These are phyloP conservation scores for Trachymyrmex cornetzi DNA, from an alignment of 1,140 invertebrate genomes.

Conservation along the genomic window DNA sequence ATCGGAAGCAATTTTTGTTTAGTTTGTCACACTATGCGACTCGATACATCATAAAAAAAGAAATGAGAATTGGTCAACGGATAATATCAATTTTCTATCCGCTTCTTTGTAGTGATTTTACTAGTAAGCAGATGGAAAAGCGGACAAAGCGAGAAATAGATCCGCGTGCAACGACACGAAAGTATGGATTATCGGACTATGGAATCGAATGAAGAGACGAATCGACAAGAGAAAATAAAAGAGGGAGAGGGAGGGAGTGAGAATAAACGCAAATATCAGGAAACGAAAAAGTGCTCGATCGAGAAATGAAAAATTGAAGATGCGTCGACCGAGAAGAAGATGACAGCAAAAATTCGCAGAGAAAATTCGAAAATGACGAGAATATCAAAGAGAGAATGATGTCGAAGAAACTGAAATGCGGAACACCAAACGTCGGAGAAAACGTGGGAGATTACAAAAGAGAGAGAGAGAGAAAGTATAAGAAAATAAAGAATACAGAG, in stretches of 20 bases:
- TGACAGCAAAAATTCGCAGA: conserved; percentile 38
- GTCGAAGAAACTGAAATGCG: conserved; percentile 34
- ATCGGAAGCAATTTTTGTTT: background rate
- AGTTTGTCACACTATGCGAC: background rate
- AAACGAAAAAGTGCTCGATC: conserved; percentile 51
- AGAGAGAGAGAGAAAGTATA: conserved; percentile 2
- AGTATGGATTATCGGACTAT: conserved; percentile 27
- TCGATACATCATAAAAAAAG: background rate
- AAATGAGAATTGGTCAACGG: background rate
- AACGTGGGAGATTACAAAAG: conserved; percentile 64
- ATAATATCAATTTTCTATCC: conserved; percentile 13
- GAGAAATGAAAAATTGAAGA: conserved; percentile 61
- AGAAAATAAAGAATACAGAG: conserved; percentile 8
- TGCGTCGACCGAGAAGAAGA: conserved; percentile 31
- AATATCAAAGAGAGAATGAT: conserved; percentile 34
- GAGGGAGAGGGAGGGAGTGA: background rate
- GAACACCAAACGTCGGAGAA: background rate
- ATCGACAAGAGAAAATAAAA: conserved; percentile 32
- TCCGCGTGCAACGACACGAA: background rate
- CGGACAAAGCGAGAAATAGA: conserved; percentile 31
- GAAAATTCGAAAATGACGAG: conserved; percentile 26
- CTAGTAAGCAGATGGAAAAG: conserved; percentile 35
- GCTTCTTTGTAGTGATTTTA: conserved; percentile 12
- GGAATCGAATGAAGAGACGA: conserved; percentile 46
- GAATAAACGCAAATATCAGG: conserved; percentile 36